These are phyloP conservation scores for Podilymbus podiceps DNA, from an alignment of 2,113 vertebrate species.

Conservation along the genomic window DNA sequence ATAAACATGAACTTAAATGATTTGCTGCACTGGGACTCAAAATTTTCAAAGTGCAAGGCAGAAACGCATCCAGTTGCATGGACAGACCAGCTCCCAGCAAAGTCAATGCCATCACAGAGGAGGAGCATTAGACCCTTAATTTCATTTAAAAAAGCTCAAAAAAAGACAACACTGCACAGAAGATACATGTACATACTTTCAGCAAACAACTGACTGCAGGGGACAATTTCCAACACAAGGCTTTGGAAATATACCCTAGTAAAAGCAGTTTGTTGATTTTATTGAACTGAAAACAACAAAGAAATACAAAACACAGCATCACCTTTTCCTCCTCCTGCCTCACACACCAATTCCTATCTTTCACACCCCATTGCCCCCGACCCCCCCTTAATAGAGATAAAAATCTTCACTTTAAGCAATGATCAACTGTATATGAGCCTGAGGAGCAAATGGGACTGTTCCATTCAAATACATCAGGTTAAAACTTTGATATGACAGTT, in stretches of 20 bases:
- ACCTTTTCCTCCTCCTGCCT: neutral
- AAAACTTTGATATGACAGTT: neutral
- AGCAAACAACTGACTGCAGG: neutral
- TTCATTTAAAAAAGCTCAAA: neutral
- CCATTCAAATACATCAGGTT: neutral
- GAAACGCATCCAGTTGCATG: neutral
- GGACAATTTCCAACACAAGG: neutral
- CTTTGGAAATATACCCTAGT: neutral
- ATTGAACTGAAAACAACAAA: neutral
- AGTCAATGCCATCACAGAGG: neutral
- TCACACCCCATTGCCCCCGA: neutral
- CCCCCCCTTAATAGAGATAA: neutral
- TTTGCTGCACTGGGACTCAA: neutral
- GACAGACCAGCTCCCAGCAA: slow-evolving; percentile 25
- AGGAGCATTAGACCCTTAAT: neutral
- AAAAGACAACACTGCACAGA: neutral
- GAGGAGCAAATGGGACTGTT: neutral
- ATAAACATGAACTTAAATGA: neutral
- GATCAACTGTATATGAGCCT: neutral
- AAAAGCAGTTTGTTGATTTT: neutral
- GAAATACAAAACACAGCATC: neutral
- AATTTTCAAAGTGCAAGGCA: neutral
- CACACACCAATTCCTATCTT: neutral
- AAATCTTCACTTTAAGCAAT: neutral
- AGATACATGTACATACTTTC: neutral